phyloP scores from a whole-genome alignment of 2,113 vertebrate genomes.

The Phylloscopus trochiloides region DNA sequence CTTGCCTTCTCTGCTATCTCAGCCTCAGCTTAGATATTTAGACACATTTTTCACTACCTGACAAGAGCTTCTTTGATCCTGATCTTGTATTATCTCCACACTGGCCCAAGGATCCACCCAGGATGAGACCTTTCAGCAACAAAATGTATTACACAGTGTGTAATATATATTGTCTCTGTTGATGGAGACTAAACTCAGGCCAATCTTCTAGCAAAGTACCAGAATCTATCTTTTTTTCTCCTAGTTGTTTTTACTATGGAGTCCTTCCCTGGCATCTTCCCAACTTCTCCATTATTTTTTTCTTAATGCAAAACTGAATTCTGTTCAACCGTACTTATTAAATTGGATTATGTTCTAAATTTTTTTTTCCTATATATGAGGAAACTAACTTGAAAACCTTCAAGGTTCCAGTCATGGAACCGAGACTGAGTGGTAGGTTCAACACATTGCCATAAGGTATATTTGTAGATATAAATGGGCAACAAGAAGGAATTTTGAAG shows the following conservation, averaged over 20 bases:
- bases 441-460: background rate
- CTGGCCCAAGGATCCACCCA: background rate
- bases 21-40: background rate
- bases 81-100: background rate
- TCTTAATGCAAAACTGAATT: background rate
- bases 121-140: background rate
- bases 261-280: background rate
- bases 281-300: background rate
- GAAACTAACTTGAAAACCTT: background rate
- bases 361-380: background rate
- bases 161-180: background rate
- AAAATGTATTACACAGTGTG: background rate
- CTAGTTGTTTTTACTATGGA: background rate
- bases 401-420: background rate
- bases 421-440: background rate
- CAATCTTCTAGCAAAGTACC: background rate
- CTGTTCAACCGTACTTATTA: background rate
- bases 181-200: background rate
- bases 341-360: background rate
- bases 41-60: background rate
- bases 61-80: background rate
- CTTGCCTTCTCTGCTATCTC: background rate
- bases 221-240: background rate
- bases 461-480: background rate
- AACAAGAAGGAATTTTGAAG: background rate